Percentiles rank a stretch among this genome's conserved stretches.
Conservation (phyloP, 2,888 invertebrate genomes). For the Ochlodes sylvanus region DNA sequence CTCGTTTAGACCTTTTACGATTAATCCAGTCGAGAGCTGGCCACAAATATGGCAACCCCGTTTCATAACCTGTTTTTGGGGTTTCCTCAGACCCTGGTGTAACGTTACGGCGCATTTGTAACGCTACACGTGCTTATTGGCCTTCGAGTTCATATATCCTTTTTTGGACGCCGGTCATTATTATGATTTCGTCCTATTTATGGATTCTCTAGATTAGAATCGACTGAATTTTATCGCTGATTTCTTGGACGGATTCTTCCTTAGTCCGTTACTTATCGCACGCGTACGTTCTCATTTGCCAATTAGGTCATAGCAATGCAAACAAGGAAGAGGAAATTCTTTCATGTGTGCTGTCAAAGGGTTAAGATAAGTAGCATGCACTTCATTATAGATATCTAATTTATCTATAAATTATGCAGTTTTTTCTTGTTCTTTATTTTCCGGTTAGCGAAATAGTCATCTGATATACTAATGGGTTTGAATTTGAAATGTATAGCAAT, state of each 20-base stretch:
- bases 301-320: slow-evolving; percentile 36
- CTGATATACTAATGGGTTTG: slow-evolving; percentile 31
- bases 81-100: slow-evolving; percentile 77
- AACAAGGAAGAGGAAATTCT: slow-evolving; percentile 37
- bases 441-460: slow-evolving; percentile 30
- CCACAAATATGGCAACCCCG: slow-evolving; percentile 81
- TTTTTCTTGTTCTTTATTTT: slow-evolving; percentile 22
- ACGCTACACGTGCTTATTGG: slow-evolving; percentile 49
- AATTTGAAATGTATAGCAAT: slow-evolving; percentile 17
- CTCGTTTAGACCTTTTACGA: slow-evolving; percentile 83
- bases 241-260: slow-evolving; percentile 20
- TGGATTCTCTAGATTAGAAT: slow-evolving; percentile 21
- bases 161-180: slow-evolving; percentile 37
- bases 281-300: slow-evolving; percentile 23
- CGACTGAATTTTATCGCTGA: slow-evolving; percentile 11
- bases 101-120: slow-evolving; percentile 62
- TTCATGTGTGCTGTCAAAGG: slow-evolving; percentile 28
- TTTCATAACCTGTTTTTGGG: slow-evolving; percentile 84
- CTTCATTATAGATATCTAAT: slow-evolving; percentile 28
- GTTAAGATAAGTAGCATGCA: slow-evolving; percentile 21
- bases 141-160: slow-evolving; percentile 44
- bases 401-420: slow-evolving; percentile 26
- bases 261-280: slow-evolving; percentile 21
- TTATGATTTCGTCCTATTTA: slow-evolving; percentile 38
- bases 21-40: slow-evolving; percentile 79